phyloP scores from a whole-genome alignment of 2,113 vertebrate genomes.

The Tautogolabrus adspersus region DNA sequence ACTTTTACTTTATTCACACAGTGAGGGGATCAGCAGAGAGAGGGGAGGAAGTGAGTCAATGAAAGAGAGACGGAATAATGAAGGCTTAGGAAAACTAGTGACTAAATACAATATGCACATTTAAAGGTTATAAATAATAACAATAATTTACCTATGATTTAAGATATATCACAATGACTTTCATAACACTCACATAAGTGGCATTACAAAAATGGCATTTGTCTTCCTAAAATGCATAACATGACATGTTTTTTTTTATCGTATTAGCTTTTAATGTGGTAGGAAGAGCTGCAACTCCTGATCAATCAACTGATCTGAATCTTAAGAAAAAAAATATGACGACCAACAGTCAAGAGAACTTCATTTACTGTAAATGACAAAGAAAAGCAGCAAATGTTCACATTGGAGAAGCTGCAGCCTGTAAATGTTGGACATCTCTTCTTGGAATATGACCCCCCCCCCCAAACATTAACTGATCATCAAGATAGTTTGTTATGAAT shows the following conservation, averaged over 20 bases:
- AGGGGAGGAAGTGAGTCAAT: neutral
- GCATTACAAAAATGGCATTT: neutral
- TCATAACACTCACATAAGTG: neutral
- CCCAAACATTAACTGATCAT: too few species aligned
- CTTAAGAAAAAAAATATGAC: too few species aligned
- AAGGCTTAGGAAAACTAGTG: neutral
- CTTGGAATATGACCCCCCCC: neutral
- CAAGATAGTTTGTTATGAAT: too few species aligned
- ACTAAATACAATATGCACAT: neutral
- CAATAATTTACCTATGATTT: neutral
- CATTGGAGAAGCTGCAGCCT: neutral
- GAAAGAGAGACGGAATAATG: neutral
- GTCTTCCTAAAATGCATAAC: too few species aligned
- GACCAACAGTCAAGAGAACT: neutral
- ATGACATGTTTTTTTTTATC: too few species aligned
- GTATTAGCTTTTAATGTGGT: too few species aligned
- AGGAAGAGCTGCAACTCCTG: too few species aligned
- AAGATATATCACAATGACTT: neutral
- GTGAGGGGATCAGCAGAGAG: neutral
- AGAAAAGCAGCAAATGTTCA: neutral
- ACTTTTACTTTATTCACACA: constrained; percentile 34
- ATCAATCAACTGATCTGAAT: too few species aligned
- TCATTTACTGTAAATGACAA: neutral
- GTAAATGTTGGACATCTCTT: neutral
- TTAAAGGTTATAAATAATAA: neutral